phyloP scores from a whole-genome alignment of 2,797 vertebrate genomes.

The Acanthurus tractus region DNA sequence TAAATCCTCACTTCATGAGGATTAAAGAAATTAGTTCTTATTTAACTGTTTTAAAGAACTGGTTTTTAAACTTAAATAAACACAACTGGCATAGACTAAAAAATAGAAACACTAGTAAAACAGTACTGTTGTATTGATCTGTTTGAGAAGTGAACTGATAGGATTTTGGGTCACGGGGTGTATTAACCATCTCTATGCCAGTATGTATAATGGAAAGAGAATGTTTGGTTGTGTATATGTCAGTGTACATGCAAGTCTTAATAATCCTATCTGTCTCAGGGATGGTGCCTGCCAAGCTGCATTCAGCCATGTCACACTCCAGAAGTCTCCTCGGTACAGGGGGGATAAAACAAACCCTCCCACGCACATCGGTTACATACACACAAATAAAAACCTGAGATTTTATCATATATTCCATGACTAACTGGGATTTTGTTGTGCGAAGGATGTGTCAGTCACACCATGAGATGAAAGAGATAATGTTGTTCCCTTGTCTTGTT shows the following conservation, averaged over 20 bases:
- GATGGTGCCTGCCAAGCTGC: slow-evolving; percentile 26
- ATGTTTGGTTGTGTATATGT: slow-evolving; percentile 1
- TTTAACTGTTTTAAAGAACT: too few relatives aligned
- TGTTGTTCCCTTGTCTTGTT: slow-evolving; percentile 22
- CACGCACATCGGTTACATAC: slow-evolving; percentile 1
- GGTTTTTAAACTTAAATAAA: background rate
- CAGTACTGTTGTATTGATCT: background rate
- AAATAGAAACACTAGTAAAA: background rate
- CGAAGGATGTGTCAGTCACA: slow-evolving; percentile 31
- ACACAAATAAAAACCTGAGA: slow-evolving; percentile 43
- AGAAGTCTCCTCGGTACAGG: slow-evolving; percentile 19
- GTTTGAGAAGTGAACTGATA: background rate
- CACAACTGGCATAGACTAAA: background rate
- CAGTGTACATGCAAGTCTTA: background rate
- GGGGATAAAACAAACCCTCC: slow-evolving; percentile 13
- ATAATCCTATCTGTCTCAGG: slow-evolving; percentile 30
- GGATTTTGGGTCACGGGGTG: background rate
- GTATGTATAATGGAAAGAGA: background rate
- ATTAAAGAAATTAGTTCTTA: too few relatives aligned
- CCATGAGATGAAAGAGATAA: slow-evolving; percentile 20
- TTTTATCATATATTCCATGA: slow-evolving; percentile 30
- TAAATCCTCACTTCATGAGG: background rate
- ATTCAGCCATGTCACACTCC: slow-evolving; percentile 58
- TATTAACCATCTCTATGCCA: background rate
- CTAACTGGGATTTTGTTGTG: slow-evolving; percentile 25